Evolutionary conservation across 2,888 invertebrate genomes (phyloP).

Genomic region (Frankliniella intonsa): DNA sequence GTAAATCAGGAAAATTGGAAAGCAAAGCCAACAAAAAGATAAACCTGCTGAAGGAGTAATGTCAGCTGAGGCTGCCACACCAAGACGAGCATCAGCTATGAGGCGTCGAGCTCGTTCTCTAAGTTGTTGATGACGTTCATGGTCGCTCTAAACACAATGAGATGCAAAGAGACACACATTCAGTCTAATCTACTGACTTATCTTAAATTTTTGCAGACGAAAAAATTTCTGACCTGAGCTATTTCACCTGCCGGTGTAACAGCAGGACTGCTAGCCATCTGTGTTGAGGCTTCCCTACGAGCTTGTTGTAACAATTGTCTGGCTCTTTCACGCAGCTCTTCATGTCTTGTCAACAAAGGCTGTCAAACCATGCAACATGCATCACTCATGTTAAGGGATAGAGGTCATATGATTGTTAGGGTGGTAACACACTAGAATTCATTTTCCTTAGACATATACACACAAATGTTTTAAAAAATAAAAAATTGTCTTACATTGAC

Average conservation of each 20-base stretch:
- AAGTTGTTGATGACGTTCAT: slow-evolving; percentile 79
- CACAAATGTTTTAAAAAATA: neutral
- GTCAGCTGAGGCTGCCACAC: slow-evolving; percentile 47
- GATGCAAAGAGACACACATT: neutral
- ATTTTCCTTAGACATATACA: neutral
- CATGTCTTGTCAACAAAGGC: slow-evolving; percentile 73
- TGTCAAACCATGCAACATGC: slow-evolving; percentile 45
- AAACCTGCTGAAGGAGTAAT: slow-evolving; percentile 3
- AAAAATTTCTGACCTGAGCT: neutral
- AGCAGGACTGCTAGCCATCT: neutral
- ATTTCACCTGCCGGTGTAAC: neutral
- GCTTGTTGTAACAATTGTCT: slow-evolving; percentile 77
- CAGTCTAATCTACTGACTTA: neutral
- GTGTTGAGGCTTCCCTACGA: slow-evolving; percentile 57
- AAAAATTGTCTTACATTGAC: slow-evolving; percentile 33
- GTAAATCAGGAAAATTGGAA: too few species aligned
- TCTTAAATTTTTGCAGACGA: neutral
- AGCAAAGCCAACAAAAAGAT: too few species aligned
- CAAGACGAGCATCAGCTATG: slow-evolving; percentile 78
- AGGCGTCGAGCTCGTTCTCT: slow-evolving; percentile 83
- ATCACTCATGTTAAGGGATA: slow-evolving; percentile 39
- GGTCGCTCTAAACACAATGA: slow-evolving; percentile 56
- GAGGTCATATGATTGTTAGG: neutral
- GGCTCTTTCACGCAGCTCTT: slow-evolving; percentile 79
- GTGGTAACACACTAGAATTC: neutral